Evolutionary conservation across 2,888 invertebrate genomes (phyloP), one percentile per base, ranked within the genome.

Genomic region (Microctonus aethiopoides): DNA sequence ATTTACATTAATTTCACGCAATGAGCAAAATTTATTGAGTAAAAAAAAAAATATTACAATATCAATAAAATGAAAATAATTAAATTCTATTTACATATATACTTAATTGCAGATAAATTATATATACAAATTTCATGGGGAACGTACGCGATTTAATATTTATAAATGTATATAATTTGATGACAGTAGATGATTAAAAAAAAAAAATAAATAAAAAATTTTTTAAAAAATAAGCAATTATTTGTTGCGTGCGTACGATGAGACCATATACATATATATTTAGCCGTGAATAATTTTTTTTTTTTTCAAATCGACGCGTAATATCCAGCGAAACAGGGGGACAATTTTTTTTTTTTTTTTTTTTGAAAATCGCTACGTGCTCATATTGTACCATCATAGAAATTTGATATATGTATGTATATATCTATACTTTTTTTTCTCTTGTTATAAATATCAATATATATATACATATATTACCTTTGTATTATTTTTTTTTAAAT

Each of bases 321-420:
- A 54, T 36, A 59, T 61, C 29, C 54, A 57, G 46, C 32, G 52
- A 41, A 70, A 46, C 26, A 34, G 69, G 69, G 69, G 54, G 72
- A 72, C 59, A 46, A 68, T 69, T 72, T 63, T 69, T 59, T 67
- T 70, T 67, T n/a, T n/a, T n/a, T n/a, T n/a, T n/a, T n/a, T n/a
- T n/a, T n/a, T n/a, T n/a, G n/a, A 72, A 72, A 69, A 71, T 72
- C 63, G 68, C 72, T 75, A 75, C 71, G 68, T 71, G 75, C 74
- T 69, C 68, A 62, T 46, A 41, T 64, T 68, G 39, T 70, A 70
- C 70, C 65, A 67, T 69, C 65, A 71, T 59, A 67, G 56, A 62
- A 66, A 71, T 61, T 66, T 57, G 54, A 70, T 72, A 72, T 71
- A 67, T 70, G 56, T 67, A n/a, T n/a, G n/a, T n/a, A n/a, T n/a